phyloP scores from a whole-genome alignment of 2,113 vertebrate species.

The Cyanocitta stelleri region DNA sequence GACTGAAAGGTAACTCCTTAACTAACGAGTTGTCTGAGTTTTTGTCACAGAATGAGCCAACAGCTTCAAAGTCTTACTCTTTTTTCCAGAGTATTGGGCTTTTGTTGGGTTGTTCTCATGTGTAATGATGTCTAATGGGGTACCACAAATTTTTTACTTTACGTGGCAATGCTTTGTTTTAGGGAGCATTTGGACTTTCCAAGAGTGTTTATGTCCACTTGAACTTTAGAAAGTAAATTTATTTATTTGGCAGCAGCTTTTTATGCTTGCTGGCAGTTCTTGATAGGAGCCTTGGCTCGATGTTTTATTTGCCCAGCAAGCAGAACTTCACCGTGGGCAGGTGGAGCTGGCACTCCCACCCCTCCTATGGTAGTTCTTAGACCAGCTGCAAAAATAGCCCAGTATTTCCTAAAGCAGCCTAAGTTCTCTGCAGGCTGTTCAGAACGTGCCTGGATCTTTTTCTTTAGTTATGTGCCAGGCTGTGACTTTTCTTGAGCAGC shows the following conservation, averaged over 20 bases:
- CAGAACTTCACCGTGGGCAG: not conserved
- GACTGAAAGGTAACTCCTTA: conserved; percentile 71
- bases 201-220: not conserved
- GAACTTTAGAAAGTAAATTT: not conserved
- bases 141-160: not conserved
- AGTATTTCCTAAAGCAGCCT: not conserved
- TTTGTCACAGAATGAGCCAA: not conserved
- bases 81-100: not conserved
- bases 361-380: not conserved
- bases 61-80: not conserved
- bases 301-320: not conserved
- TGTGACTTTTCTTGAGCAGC: not conserved
- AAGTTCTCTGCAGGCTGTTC: not conserved
- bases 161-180: not conserved
- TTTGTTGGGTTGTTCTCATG: not conserved
- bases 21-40: not conserved
- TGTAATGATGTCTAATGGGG: not conserved
- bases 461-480: not conserved
- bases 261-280: not conserved
- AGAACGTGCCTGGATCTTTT: not conserved
- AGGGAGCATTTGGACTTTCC: not conserved
- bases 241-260: not conserved
- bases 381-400: not conserved
- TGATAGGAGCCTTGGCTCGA: not conserved
- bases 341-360: not conserved